Conservation (phyloP, 1,140 invertebrate species). For the Procambarus virginalis region DNA sequence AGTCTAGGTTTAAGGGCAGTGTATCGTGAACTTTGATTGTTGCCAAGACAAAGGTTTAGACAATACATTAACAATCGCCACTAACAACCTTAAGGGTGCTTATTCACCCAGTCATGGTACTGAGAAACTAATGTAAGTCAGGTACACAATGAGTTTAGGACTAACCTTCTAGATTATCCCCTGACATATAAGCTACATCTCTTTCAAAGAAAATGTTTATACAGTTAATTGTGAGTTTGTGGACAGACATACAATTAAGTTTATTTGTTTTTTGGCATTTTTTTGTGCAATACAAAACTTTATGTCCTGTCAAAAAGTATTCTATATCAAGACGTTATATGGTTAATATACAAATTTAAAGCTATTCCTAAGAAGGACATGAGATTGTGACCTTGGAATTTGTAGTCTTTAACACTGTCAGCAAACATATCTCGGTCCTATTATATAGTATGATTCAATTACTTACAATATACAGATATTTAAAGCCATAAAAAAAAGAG, state of each 20-base stretch:
- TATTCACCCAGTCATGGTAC: constrained; percentile 18
- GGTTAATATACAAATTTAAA: neutral
- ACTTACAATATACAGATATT: neutral
- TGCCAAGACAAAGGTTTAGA: neutral
- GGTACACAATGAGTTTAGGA: constrained; percentile 29
- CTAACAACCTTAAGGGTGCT: neutral
- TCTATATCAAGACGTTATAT: neutral
- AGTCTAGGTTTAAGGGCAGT: constrained; percentile 9
- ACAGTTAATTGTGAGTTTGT: neutral
- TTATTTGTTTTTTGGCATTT: too few relatives aligned
- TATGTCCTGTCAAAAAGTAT: neutral
- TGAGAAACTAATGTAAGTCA: constrained; percentile 35
- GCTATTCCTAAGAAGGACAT: neutral
- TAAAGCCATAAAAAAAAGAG: neutral
- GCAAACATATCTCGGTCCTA: neutral
- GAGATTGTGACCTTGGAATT: neutral
- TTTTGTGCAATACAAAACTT: too few relatives aligned
- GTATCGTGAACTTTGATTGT: neutral
- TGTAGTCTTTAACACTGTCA: neutral
- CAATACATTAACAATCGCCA: constrained; percentile 4
- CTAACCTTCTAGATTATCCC: constrained; percentile 11
- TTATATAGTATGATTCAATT: neutral
- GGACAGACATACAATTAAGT: neutral
- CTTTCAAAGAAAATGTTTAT: neutral
- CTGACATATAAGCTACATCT: neutral